Base-by-base conservation (phyloP, 2,888 invertebrate genomes). In the Cataglyphis albicans region DNA sequence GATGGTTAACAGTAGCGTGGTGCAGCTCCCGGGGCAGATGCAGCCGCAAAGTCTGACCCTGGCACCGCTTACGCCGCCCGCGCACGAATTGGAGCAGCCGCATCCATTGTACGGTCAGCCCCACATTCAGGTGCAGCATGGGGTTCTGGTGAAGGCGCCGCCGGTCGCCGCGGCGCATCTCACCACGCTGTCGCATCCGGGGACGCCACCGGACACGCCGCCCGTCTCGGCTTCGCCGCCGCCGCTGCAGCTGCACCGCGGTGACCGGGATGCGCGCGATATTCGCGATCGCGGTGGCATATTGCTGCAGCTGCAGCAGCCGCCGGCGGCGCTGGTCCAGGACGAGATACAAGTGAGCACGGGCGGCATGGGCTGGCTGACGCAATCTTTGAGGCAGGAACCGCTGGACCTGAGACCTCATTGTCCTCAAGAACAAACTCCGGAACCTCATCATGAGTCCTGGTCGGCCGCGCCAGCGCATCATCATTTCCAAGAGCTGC, bases 151-250 rank as follows among this genome's bases (percentile, higher is more conserved):
- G 35, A 94, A 94, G 87, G 93, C 94, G 6, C 94, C 94, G 3
- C 94, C 94, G 3, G 93, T 94, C 7, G 88, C 92, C 5, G 90
- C 93, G 3, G 91, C 94, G 0, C 94, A 93, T 38, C 87, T 93
- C 57, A 93, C 94, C 59, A 94, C 92, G 55, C 92, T 93, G 5
- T 93, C 93, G 81, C 95, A 97, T 90, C 98, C 98, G 48, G 97
- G 97, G 64, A 98, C 98, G 38, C 98, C 98, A 9, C 98, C 98
- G 6, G 98, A 98, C 93, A 98, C 98, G 15, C 98, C 98, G 18
- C 97, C 97, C 0, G 96, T 96, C 7, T 95, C 96, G 70, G 95
- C 96, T 12, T 96, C 96, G 9, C 96, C 96, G 95, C 95, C 96
- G 95, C 94, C 96, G 94, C 82, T 93, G 81, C 93, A 93, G 38